Conservation (phyloP, 2,797 vertebrate genomes). For the Parambassis ranga region DNA sequence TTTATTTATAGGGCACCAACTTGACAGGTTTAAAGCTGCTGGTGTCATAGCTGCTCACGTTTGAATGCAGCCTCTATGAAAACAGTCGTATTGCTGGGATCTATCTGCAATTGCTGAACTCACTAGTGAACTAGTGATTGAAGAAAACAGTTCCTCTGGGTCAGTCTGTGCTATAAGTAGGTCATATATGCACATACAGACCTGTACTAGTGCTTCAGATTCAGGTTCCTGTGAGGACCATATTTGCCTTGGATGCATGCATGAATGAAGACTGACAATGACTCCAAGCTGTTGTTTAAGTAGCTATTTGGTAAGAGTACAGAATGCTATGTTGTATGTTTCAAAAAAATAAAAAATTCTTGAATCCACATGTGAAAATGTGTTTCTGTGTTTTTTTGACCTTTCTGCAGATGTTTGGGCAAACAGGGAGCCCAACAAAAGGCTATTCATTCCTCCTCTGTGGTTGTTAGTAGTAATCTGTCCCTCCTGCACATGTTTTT, state of each 20-base stretch:
- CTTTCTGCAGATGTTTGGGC: slow-evolving; percentile 33
- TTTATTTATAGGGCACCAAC: no score
- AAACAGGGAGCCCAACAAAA: slow-evolving; percentile 27
- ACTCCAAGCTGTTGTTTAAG: not conserved
- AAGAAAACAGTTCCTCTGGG: not conserved
- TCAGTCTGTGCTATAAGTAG: not conserved
- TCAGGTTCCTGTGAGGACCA: no score
- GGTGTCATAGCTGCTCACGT: not conserved
- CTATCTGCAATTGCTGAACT: no score
- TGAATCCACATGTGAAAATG: not conserved
- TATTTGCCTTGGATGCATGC: no score
- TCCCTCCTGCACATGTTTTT: slow-evolving; percentile 15
- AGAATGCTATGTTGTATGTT: no score
- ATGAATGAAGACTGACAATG: not conserved
- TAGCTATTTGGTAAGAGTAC: no score
- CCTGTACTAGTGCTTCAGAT: not conserved
- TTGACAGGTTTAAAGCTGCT: not conserved
- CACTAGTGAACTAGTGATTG: no score
- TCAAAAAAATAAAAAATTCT: not conserved
- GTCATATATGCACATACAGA: not conserved
- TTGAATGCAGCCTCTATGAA: not conserved
- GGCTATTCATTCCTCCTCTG: slow-evolving; percentile 34
- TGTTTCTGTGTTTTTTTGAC: not conserved
- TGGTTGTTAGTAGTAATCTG: slow-evolving; percentile 14
- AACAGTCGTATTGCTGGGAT: no score